phyloP scores from a whole-genome alignment of 2,888 invertebrate genomes.

The Limnephilus marmoratus region DNA sequence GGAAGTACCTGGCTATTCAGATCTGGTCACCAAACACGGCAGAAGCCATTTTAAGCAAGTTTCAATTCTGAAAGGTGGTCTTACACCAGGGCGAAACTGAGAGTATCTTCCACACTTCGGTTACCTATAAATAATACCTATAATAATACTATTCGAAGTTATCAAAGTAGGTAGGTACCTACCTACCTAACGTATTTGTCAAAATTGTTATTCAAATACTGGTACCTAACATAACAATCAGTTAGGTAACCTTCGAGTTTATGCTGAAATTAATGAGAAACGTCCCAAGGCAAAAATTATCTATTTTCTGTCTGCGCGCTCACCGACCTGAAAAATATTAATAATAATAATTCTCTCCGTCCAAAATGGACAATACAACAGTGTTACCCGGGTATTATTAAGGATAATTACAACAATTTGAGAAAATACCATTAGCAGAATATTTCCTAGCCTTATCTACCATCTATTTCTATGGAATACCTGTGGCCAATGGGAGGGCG shows the following conservation, averaged over 20 bases:
- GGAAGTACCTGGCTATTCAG: too few relatives aligned
- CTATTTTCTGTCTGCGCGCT: neutral
- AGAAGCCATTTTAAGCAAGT: too few relatives aligned
- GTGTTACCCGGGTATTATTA: conserved; percentile 17
- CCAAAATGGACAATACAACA: conserved; percentile 13
- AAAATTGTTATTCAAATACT: too few relatives aligned
- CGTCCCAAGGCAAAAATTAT: neutral
- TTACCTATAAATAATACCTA: too few relatives aligned
- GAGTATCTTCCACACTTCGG: too few relatives aligned
- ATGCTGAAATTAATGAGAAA: neutral
- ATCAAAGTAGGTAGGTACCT: neutral
- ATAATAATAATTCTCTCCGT: neutral
- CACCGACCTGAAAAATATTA: neutral
- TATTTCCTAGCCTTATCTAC: conserved; percentile 28
- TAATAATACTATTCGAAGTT: too few relatives aligned
- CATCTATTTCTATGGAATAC: conserved; percentile 19
- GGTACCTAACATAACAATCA: neutral
- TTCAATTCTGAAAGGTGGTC: too few relatives aligned
- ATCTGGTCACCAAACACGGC: too few relatives aligned
- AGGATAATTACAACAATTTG: conserved; percentile 42
- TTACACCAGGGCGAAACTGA: too few relatives aligned
- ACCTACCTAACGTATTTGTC: neutral
- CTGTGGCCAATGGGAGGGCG: conserved; percentile 18
- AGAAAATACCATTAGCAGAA: conserved; percentile 34
- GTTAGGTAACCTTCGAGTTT: neutral